These are phyloP conservation scores for Rhagologus leucostigma DNA, from an alignment of 2,113 vertebrate species.

Conservation along the genomic window DNA sequence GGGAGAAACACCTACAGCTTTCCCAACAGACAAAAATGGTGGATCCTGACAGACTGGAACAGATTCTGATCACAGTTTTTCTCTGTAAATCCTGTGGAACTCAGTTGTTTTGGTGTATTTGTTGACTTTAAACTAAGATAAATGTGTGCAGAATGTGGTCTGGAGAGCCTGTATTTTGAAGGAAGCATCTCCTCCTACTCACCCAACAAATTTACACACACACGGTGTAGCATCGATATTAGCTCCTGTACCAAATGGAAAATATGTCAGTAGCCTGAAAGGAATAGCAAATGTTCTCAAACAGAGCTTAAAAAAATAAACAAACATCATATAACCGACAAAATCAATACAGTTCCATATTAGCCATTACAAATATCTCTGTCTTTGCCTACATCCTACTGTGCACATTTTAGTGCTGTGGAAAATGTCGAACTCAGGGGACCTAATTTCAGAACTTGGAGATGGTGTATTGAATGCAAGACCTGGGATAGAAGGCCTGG, in stretches of 20 bases:
- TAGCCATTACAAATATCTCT: constrained; percentile 2
- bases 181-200: constrained; percentile 45
- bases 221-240: constrained; percentile 7
- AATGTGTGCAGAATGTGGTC: constrained; percentile 19
- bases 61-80: neutral
- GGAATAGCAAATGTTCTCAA: constrained; percentile 42
- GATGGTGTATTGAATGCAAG: neutral
- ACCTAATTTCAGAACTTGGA: neutral
- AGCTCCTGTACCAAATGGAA: constrained; percentile 33
- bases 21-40: constrained; percentile 52
- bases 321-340: constrained; percentile 15
- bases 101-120: neutral
- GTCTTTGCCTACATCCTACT: neutral
- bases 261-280: neutral
- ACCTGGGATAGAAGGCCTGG: neutral
- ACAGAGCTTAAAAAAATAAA: constrained; percentile 35
- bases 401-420: neutral
- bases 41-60: constrained; percentile 22
- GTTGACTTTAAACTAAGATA: neutral
- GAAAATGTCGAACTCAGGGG: neutral
- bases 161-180: constrained; percentile 36
- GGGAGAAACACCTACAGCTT: constrained; percentile 19
- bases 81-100: neutral
- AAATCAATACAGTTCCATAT: constrained; percentile 40
- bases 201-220: constrained; percentile 16